A percentile compares a stretch with the other conserved stretches of the same genome.
Evolutionary conservation across 2,113 vertebrate genomes (phyloP).

Genomic region (Chiloscyllium plagiosum): DNA sequence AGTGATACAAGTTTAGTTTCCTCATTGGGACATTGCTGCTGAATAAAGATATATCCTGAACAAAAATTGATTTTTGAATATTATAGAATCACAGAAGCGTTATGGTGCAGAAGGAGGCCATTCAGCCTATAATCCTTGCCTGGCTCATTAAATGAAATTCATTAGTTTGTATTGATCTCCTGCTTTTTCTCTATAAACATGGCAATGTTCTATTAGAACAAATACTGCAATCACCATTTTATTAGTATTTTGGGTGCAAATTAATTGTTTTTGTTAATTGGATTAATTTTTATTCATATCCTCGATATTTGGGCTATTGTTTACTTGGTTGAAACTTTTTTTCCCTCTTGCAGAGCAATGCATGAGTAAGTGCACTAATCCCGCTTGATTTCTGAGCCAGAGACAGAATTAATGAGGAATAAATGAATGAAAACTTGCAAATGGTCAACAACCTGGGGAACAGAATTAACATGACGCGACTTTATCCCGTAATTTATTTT

Average conservation of each 20-base stretch:
- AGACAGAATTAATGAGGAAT: conserved; percentile 7
- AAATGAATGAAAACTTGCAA: conserved; percentile 10
- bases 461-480: neutral
- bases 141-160: no score
- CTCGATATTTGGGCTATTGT: neutral
- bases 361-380: neutral
- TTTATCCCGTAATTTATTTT: neutral
- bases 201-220: neutral
- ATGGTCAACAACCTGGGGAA: neutral
- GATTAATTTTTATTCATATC: neutral
- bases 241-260: neutral
- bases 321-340: neutral
- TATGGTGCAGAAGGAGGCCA: no score
- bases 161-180: no score
- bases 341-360: neutral
- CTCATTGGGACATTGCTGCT: conserved; percentile 7
- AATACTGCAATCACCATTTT: neutral
- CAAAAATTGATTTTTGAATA: neutral
- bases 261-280: neutral
- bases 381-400: neutral
- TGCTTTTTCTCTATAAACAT: neutral
- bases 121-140: no score
- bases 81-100: no score
- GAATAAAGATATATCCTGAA: neutral
- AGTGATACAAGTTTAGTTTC: conserved; percentile 1